Percentiles rank a stretch among this genome's conserved stretches.
Evolutionary conservation across 2,113 vertebrate species (phyloP).

Genomic region (Prochilodus magdalenae): DNA sequence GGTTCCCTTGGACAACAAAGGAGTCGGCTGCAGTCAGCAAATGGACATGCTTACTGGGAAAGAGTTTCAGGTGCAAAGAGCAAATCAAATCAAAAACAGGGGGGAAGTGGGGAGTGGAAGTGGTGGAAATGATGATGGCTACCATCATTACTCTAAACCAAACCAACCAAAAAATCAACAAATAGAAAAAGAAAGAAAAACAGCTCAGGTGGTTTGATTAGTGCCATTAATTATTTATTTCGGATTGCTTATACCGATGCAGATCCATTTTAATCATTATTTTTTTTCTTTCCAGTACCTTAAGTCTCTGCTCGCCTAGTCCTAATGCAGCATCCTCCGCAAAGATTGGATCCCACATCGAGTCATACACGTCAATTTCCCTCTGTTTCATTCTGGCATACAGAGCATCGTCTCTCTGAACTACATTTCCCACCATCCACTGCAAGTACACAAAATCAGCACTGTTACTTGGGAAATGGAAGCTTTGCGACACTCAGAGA

Average conservation of each 20-base stretch:
- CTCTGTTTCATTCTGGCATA: slow-evolving; percentile 90
- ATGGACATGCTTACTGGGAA: slow-evolving; percentile 44
- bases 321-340: slow-evolving; percentile 86
- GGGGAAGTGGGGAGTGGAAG: slow-evolving; percentile 38
- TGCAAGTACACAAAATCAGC: slow-evolving; percentile 88
- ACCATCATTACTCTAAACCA: slow-evolving; percentile 51
- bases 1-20: slow-evolving; percentile 58
- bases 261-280: slow-evolving; percentile 74
- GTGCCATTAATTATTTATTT: slow-evolving; percentile 57
- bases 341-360: slow-evolving; percentile 88
- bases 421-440: slow-evolving; percentile 88
- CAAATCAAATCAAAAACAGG: slow-evolving; percentile 54
- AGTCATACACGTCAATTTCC: slow-evolving; percentile 88
- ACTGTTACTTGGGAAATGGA: slow-evolving; percentile 80
- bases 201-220: slow-evolving; percentile 37
- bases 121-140: slow-evolving; percentile 60
- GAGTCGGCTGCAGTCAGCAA: slow-evolving; percentile 66
- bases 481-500: slow-evolving; percentile 77
- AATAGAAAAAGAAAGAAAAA: slow-evolving; percentile 47
- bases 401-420: slow-evolving; percentile 87
- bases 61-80: slow-evolving; percentile 53
- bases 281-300: slow-evolving; percentile 83
- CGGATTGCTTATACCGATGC: slow-evolving; percentile 77
- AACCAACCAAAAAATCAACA: slow-evolving; percentile 50
- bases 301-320: slow-evolving; percentile 87